phyloP scores from a whole-genome alignment of 2,888 invertebrate species.

The Epinotia brunnichana region DNA sequence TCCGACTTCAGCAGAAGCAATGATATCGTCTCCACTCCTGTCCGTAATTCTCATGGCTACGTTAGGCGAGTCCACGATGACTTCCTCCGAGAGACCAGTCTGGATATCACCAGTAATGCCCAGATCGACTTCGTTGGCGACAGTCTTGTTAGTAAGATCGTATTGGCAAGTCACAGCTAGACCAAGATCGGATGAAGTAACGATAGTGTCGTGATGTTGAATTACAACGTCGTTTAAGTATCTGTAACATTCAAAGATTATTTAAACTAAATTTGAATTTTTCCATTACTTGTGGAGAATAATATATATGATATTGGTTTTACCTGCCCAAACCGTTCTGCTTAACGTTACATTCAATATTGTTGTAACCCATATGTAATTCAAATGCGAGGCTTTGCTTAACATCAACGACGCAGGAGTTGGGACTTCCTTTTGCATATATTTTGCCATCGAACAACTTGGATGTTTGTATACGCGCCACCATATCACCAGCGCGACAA shows the following conservation, averaged over 20 bases:
- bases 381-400: constrained; percentile 95
- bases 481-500: constrained; percentile 96
- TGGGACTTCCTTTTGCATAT: constrained; percentile 96
- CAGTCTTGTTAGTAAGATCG: constrained; percentile 96
- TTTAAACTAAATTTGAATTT: neutral
- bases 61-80: constrained; percentile 96
- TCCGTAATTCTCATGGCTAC: constrained; percentile 97
- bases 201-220: constrained; percentile 97
- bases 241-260: constrained; percentile 56
- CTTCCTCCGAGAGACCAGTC: constrained; percentile 94
- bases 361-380: constrained; percentile 95
- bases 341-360: constrained; percentile 95
- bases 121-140: constrained; percentile 95
- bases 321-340: constrained; percentile 92
- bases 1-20: constrained; percentile 95
- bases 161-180: constrained; percentile 97
- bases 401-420: constrained; percentile 95
- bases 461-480: constrained; percentile 95
- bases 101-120: constrained; percentile 95
- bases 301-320: constrained; percentile 50
- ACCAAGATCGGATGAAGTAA: constrained; percentile 96
- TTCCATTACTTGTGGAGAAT: neutral
- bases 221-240: constrained; percentile 96
- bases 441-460: constrained; percentile 97
- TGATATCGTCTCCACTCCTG: constrained; percentile 91